phyloP scores from a whole-genome alignment of 1,140 invertebrate species.

The Diabrotica virgifera region DNA sequence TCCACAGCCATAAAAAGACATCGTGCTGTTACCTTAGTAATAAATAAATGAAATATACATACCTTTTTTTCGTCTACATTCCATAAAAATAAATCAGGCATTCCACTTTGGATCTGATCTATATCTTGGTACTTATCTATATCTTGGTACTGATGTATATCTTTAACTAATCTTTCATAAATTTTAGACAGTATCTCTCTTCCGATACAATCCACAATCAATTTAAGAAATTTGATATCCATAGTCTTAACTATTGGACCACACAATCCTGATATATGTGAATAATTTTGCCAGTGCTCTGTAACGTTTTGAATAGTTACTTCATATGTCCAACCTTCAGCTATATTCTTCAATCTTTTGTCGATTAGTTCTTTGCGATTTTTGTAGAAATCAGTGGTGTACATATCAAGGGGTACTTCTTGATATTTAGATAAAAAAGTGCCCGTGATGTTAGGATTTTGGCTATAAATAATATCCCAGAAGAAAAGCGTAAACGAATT shows the following conservation, averaged over 20 bases:
- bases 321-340: constrained; percentile 26
- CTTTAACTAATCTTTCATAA: constrained; percentile 33
- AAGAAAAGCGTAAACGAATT: constrained; percentile 38
- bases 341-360: constrained; percentile 32
- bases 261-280: constrained; percentile 16
- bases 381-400: constrained; percentile 35
- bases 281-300: constrained; percentile 29
- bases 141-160: constrained; percentile 32
- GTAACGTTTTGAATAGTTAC: constrained; percentile 23
- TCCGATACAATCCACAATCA: constrained; percentile 33
- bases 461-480: constrained; percentile 42
- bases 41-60: too few species aligned
- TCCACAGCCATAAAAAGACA: too few species aligned
- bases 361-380: constrained; percentile 40
- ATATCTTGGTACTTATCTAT: too few species aligned
- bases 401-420: constrained; percentile 38
- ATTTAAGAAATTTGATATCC: constrained; percentile 23
- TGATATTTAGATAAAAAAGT: constrained; percentile 39
- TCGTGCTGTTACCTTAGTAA: too few species aligned
- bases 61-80: constrained; percentile 33
- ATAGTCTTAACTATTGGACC: constrained; percentile 11
- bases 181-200: constrained; percentile 32
- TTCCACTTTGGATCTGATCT: too few species aligned
- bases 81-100: constrained; percentile 44
- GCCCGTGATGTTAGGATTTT: constrained; percentile 24